phyloP scores from a whole-genome alignment of 1,140 invertebrate species.

The Drosophila sulfurigaster region DNA sequence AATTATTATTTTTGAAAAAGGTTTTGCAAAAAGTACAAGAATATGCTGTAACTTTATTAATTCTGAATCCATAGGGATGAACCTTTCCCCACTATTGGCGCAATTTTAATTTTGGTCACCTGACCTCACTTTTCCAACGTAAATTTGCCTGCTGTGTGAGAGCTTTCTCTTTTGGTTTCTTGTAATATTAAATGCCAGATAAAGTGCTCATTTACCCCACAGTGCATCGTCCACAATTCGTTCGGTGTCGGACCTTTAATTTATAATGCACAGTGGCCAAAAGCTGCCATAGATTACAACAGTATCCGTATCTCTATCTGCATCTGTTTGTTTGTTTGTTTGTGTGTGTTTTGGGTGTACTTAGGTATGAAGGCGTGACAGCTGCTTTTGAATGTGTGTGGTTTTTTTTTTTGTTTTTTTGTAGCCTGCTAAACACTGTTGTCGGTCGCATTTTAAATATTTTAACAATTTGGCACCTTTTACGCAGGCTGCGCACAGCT shows the following conservation, averaged over 20 bases:
- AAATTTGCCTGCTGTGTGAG: too few species aligned
- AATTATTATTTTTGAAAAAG: too few species aligned
- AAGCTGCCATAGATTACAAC: constrained; percentile 37
- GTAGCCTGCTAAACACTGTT: constrained; percentile 34
- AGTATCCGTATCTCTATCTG: background rate
- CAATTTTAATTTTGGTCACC: too few species aligned
- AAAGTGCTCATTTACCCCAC: too few species aligned
- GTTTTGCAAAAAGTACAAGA: too few species aligned
- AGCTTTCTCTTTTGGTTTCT: too few species aligned
- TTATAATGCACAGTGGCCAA: constrained; percentile 58
- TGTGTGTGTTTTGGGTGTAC: constrained; percentile 5
- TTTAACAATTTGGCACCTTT: constrained; percentile 71
- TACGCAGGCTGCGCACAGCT: constrained; percentile 6
- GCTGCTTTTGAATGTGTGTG: background rate
- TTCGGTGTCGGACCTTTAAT: constrained; percentile 48
- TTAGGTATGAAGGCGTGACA: constrained; percentile 1
- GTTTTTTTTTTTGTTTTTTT: constrained; percentile 54
- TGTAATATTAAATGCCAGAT: too few species aligned
- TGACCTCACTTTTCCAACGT: too few species aligned
- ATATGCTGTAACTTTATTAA: too few species aligned
- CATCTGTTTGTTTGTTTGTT: constrained; percentile 2
- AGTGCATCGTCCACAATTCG: constrained; percentile 27
- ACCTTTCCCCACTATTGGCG: too few species aligned
- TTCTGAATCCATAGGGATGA: too few species aligned
- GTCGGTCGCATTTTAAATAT: constrained; percentile 62